Evolutionary conservation across 2,888 invertebrate species (phyloP).

Genomic region (Bhutanitis thaidina): DNA sequence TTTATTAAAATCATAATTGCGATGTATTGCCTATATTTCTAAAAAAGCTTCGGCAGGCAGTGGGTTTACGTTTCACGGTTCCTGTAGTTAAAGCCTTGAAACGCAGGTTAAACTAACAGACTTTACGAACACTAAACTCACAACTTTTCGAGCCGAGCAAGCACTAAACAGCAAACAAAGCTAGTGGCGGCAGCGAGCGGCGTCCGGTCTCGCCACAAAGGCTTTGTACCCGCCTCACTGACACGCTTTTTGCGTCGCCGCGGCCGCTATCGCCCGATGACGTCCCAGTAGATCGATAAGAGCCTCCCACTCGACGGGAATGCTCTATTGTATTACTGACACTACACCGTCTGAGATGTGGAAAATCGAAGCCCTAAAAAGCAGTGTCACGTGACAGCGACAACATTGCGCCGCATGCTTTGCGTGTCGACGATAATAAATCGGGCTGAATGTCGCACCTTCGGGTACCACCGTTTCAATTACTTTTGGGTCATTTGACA

Average conservation of each 20-base stretch:
- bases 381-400: conserved; percentile 42
- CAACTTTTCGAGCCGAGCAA: conserved; percentile 62
- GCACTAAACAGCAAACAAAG: conserved; percentile 75
- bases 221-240: conserved; percentile 71
- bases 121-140: conserved; percentile 58
- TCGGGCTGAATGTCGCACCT: background rate
- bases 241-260: conserved; percentile 76
- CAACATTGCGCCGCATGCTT: conserved; percentile 30
- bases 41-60: too few species aligned
- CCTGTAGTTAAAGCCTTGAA: conserved; percentile 29
- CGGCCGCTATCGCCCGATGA: conserved; percentile 76
- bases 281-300: conserved; percentile 78
- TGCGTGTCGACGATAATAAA: conserved; percentile 24
- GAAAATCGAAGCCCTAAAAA: conserved; percentile 71
- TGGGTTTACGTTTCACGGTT: background rate
- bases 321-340: conserved; percentile 74
- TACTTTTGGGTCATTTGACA: conserved; percentile 13
- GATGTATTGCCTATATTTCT: too few species aligned
- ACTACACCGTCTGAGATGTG: conserved; percentile 72
- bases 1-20: too few species aligned
- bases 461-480: conserved; percentile 2
- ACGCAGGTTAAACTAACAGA: conserved; percentile 43
- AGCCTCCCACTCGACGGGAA: conserved; percentile 73
- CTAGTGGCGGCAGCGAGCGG: conserved; percentile 62
- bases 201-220: conserved; percentile 72